Evolutionary conservation across 2,888 invertebrate genomes (phyloP), one percentile per base, ranked within the genome.

Genomic region (Spialia ferax): DNA sequence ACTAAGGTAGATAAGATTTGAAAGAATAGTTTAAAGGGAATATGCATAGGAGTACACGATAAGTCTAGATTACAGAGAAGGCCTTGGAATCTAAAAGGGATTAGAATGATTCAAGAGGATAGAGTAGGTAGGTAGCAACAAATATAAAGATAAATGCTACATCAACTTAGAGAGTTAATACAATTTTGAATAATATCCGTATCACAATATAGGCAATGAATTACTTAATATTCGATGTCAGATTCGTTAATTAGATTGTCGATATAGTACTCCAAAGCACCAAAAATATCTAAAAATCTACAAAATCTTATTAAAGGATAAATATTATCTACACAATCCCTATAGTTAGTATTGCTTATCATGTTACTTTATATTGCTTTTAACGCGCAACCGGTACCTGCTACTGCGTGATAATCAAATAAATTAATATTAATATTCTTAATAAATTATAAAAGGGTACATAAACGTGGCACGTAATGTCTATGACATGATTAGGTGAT

Each of bases 331-430:
- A 84, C 74, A 60, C 85, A 82, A 83, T 80, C 76, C 81, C 85
- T 91, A 91, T 77, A 71, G 69, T 89, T 57, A 89, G 78, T 93
- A 93, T 93, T 93, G 92, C 93, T 93, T 89, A 88, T 88, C 74
- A 75, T 82, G 85, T 93, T 89, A 88, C 88, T 77, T 87, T 74
- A 89, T 93, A 93, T 93, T 93, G 93, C 93, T 93, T 92, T 80
- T 78, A 70, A 85, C 86, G 88, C 91, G 89, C 87, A 80, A 87
- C 86, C 87, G 77, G 86, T 84, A 85, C 86, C 84, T 38, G 26
- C 77, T 78, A 75, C 77, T 42, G 80, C 79, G 80, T 79, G 76
- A 78, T 81, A 79, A 82, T 84, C 85, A 84, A 84, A 83, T 81
- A 82, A 86, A 75, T 72, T 7, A 15, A 32, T 52, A n/a, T 52